These are phyloP conservation scores for Zygothrica quintamaculata DNA, from an alignment of 2,888 invertebrate species.

Conservation along the genomic window DNA sequence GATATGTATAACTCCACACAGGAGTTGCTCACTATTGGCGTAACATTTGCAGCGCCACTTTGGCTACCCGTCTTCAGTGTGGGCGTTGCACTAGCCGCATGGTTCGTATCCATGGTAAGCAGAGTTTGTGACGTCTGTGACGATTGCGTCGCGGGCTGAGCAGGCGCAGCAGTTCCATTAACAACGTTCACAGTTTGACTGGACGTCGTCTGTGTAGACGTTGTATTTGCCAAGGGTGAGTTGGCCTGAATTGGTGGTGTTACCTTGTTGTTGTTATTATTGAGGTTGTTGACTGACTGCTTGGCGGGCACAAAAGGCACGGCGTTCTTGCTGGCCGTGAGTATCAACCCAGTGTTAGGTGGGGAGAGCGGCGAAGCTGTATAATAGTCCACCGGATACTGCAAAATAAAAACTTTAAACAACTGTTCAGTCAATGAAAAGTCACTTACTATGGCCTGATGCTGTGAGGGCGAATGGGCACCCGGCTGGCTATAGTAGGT, in stretches of 20 bases:
- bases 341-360: slow-evolving; percentile 73
- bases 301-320: slow-evolving; percentile 72
- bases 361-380: slow-evolving; percentile 78
- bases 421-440: neutral
- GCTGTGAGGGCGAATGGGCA: slow-evolving; percentile 84
- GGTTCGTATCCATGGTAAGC: slow-evolving; percentile 68
- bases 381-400: slow-evolving; percentile 83
- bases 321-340: slow-evolving; percentile 71
- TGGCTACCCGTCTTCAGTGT: slow-evolving; percentile 56
- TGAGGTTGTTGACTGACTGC: slow-evolving; percentile 31
- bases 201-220: slow-evolving; percentile 13
- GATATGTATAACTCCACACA: slow-evolving; percentile 81
- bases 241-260: slow-evolving; percentile 20
- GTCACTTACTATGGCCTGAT: slow-evolving; percentile 79
- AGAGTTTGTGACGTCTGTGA: slow-evolving; percentile 39
- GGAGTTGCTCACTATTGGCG: slow-evolving; percentile 71
- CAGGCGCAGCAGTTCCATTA: slow-evolving; percentile 40
- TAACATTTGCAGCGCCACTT: slow-evolving; percentile 37
- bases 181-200: slow-evolving; percentile 3
- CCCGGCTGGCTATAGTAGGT: slow-evolving; percentile 89
- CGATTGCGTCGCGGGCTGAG: slow-evolving; percentile 25
- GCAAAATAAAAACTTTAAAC: slow-evolving; percentile 3
- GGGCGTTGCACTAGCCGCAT: slow-evolving; percentile 38
- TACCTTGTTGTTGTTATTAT: slow-evolving; percentile 24
- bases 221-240: slow-evolving; percentile 1